A percentile compares a stretch with the other conserved stretches of the same genome.
Evolutionary conservation across 2,797 vertebrate species (phyloP).

Genomic region (Gymnodraco acuticeps): DNA sequence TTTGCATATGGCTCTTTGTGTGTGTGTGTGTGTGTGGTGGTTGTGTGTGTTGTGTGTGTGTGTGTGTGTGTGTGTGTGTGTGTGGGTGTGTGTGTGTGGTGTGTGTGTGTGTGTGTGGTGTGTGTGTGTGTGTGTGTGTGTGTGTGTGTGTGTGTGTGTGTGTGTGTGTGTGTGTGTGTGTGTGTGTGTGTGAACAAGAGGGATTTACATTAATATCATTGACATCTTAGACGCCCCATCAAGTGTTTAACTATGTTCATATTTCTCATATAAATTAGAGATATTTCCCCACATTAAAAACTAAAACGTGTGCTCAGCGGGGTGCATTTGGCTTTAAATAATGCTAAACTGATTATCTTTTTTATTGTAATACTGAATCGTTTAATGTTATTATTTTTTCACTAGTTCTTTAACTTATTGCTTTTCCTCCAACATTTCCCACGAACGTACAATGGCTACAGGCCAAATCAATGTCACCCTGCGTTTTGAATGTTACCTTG

Average conservation of each 20-base stretch:
- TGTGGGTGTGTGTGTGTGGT: no score
- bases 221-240: neutral
- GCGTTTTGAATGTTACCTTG: slow-evolving; percentile 55
- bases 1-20: slow-evolving; percentile 71
- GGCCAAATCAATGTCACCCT: slow-evolving; percentile 65
- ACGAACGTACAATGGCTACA: slow-evolving; percentile 51
- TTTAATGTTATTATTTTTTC: neutral
- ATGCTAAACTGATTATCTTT: neutral
- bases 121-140: slow-evolving; percentile 1
- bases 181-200: neutral
- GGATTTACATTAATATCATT: slow-evolving; percentile 14
- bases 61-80: slow-evolving; percentile 7
- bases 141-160: neutral
- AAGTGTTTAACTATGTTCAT: neutral
- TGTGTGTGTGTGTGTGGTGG: slow-evolving; percentile 8
- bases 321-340: neutral
- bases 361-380: slow-evolving; percentile 6
- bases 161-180: slow-evolving; percentile 18
- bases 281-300: neutral
- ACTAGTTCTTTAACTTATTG: slow-evolving; percentile 39
- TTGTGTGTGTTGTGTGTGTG: slow-evolving; percentile 5
- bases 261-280: neutral
- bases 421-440: slow-evolving; percentile 42
- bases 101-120: slow-evolving; percentile 15
- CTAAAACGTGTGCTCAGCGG: neutral